Conservation (phyloP, 2,888 invertebrate genomes). For the Ommatoiulus sabulosus region DNA sequence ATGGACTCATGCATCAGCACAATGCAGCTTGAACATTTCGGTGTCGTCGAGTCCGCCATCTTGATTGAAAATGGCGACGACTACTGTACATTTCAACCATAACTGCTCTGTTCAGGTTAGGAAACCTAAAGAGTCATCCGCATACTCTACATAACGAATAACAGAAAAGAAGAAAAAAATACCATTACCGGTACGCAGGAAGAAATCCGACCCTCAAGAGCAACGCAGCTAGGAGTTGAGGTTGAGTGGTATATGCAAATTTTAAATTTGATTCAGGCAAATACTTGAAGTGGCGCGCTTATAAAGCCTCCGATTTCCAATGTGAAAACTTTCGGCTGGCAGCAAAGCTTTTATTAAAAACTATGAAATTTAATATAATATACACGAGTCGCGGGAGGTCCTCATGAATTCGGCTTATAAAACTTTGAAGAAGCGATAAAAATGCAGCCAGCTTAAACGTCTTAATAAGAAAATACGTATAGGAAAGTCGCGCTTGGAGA, state of each 20-base stretch:
- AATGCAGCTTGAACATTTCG: no score
- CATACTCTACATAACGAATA: no score
- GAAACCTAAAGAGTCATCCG: no score
- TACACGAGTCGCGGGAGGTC: slow-evolving; percentile 2
- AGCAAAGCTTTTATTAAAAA: neutral
- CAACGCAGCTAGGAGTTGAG: neutral
- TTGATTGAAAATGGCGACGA: no score
- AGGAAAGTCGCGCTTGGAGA: neutral
- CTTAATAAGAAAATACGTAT: slow-evolving; percentile 36
- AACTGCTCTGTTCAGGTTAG: no score
- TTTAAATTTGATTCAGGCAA: neutral
- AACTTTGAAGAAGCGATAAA: neutral
- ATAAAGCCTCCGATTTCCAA: neutral
- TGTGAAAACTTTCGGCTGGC: neutral
- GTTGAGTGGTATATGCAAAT: neutral
- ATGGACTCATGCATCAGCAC: no score
- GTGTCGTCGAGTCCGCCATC: no score
- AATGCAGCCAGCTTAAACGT: slow-evolving; percentile 40
- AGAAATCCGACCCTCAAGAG: neutral
- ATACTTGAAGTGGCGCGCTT: neutral
- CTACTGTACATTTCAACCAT: no score
- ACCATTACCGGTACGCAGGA: no score
- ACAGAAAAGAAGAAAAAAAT: no score
- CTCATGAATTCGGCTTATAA: slow-evolving; percentile 13
- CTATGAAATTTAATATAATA: slow-evolving; percentile 34